phyloP scores from a whole-genome alignment of 2,888 invertebrate genomes.

The Eupithecia dodoneata region DNA sequence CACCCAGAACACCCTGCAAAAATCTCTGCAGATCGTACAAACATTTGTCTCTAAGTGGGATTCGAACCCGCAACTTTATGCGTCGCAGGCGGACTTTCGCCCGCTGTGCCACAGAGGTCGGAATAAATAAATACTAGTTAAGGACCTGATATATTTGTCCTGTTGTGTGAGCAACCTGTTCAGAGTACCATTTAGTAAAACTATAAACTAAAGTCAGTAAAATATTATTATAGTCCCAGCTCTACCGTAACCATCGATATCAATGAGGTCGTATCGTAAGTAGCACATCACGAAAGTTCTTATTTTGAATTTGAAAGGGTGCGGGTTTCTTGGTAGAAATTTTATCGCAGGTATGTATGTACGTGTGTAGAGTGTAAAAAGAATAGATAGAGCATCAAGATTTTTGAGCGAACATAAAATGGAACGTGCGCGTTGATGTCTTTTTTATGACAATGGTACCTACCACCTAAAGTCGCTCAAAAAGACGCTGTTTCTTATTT shows the following conservation, averaged over 20 bases:
- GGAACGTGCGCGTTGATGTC: background rate
- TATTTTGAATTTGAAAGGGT: background rate
- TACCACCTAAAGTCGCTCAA: background rate
- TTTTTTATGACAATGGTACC: background rate
- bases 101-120: background rate
- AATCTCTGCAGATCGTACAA: background rate
- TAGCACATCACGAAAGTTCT: background rate
- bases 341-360: too few relatives aligned
- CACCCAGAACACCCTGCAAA: background rate
- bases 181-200: too few relatives aligned
- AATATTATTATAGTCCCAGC: background rate
- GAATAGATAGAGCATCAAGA: too few relatives aligned
- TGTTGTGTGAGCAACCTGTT: too few relatives aligned
- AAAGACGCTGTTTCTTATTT: background rate
- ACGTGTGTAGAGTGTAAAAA: too few relatives aligned
- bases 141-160: too few relatives aligned
- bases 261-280: background rate
- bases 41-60: background rate
- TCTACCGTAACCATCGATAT: background rate
- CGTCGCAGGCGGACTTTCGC: background rate
- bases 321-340: background rate
- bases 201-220: background rate
- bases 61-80: background rate
- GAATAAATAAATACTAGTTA: too few relatives aligned
- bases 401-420: background rate